Base-by-base conservation (phyloP, 2,888 invertebrate genomes). In the Heliconius sara region DNA sequence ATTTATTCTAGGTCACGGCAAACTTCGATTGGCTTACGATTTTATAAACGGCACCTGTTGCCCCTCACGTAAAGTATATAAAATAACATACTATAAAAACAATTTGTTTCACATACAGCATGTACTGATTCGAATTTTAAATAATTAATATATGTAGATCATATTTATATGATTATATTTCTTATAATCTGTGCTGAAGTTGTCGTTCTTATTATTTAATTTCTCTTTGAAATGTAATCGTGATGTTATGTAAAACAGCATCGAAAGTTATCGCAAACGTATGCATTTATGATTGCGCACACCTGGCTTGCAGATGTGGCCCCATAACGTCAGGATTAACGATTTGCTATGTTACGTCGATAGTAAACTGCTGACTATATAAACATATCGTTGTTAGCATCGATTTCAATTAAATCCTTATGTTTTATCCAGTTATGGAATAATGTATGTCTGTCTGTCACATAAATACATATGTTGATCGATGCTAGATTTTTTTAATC, bases 231-330 rank as follows among this genome's bases (percentile, higher is more conserved):
- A 39, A n/a, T 34, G 2, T 34, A 68, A 25, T 68, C 68, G 71
- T 72, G 22, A 9, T 52, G 30, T 57, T 72, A 34, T 72, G 34
- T 72, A 52, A 19, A 52, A 22, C 52, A 39, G 57, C n/a, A 34
- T 57, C 19, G 34, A 52, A 57, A 73, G n/a, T 74, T 77, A 81
- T 79, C 67, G 79, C 75, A 57, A 67, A 68, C 78, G 68, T 74
- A 57, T 73, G 78, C 74, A 60, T 88, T 88, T 91, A 87, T 88
- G 89, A 89, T 91, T 90, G 86, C 86, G 79, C 86, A 84, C 91
- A 92, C 91, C 91, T 92, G 92, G 87, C 84, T 83, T 85, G 83
- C 89, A 88, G 84, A 88, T 88, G 89, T 84, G 87, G 88, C 88
- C 89, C 87, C 87, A 86, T 84, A 84, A 78, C 84, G 83, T 79